Evolutionary conservation across 2,888 invertebrate species (phyloP), one percentile per base, ranked within the genome.

Genomic region (Pollenia labialis): DNA sequence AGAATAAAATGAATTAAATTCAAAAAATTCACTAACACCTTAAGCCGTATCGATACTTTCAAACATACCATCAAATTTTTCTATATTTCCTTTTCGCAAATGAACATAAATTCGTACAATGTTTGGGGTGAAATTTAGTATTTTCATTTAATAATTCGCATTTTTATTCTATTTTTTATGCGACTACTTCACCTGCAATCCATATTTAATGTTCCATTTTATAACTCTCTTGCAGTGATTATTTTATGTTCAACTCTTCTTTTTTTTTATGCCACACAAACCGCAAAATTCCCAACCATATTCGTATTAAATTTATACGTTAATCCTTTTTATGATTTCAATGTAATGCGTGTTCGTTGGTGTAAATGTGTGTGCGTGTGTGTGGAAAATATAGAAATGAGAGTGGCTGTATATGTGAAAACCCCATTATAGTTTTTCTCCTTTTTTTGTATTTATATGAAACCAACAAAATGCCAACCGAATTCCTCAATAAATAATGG

Each of bases 401-500:
- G 46, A 12, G 9, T 52, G 12, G 18, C n/a, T 54, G 44, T 14
- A 42, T 44, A 52, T 52, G 23, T 11, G 32, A 18, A 10, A 75
- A 44, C 42, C 14, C n/a, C 40, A 44, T 75, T 62, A 64, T 52
- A 75, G 23, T 11, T 18, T 64, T 64, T 42, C 56, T 9, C 23
- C 12, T 18, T 2, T 32, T 62, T 56, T 69, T 14, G 69, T 60
- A 23, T 50, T 66, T 69, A 50, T 32, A 32, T 32, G 6, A 32
- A 60, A 69, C 16, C 9, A 76, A 64, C 56, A 14, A n/a, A 18
- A 68, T 60, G 46, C 18, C 54, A 46, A 62, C 79, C 50, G 60
- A 54, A 80, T 71, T 62, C 40, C 79, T 69, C 42, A 42, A 60
- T 79, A 79, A 69, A 79, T 79, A 62, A 80, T 64, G 69, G 69